Conservation (phyloP, 2,797 vertebrate genomes). For the Crocodylus rhombifer region DNA sequence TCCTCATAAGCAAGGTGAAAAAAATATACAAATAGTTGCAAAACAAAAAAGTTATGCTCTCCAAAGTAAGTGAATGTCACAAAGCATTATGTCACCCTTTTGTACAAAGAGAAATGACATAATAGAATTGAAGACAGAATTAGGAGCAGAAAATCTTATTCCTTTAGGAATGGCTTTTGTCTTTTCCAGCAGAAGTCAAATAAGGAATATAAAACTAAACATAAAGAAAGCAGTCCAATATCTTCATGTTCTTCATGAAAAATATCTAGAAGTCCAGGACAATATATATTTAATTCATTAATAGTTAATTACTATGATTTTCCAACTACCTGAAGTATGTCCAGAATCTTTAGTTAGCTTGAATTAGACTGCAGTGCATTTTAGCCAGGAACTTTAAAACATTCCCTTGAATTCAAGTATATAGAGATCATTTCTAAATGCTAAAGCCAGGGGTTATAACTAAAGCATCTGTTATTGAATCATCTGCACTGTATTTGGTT, state of each 20-base stretch:
- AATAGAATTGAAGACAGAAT: background rate
- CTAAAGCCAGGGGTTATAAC: constrained; percentile 50
- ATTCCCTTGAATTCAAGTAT: constrained; percentile 46
- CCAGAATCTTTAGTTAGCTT: constrained; percentile 56
- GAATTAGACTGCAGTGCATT: constrained; percentile 65
- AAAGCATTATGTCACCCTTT: no score
- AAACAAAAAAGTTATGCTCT: background rate
- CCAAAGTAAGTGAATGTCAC: background rate
- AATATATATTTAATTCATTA: constrained; percentile 26
- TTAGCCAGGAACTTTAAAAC: constrained; percentile 55
- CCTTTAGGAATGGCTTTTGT: background rate
- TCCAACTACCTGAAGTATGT: constrained; percentile 61
- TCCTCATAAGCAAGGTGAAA: background rate
- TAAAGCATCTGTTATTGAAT: constrained; percentile 62
- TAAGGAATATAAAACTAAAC: background rate
- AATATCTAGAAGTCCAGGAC: background rate
- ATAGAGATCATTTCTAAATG: constrained; percentile 38
- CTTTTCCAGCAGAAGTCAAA: background rate
- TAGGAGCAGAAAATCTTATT: background rate
- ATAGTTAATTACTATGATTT: background rate
- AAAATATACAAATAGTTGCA: background rate
- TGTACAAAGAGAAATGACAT: constrained; percentile 9
- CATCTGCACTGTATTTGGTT: constrained; percentile 35
- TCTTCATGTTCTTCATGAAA: background rate
- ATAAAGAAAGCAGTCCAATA: background rate